These are phyloP conservation scores for Drosophila borborema DNA, from an alignment of 2,888 invertebrate species.

Conservation along the genomic window DNA sequence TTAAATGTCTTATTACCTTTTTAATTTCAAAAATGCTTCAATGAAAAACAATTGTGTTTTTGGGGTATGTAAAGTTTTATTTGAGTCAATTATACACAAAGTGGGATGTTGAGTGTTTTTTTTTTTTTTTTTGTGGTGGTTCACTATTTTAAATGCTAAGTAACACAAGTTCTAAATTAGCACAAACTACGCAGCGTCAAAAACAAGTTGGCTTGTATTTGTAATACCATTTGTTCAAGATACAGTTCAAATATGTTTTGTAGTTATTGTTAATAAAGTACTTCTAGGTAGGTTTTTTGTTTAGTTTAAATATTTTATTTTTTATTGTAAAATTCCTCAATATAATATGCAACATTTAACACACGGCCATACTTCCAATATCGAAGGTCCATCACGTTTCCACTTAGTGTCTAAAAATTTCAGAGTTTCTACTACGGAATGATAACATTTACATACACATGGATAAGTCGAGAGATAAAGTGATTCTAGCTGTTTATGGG, in stretches of 20 bases:
- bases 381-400: slow-evolving; percentile 72
- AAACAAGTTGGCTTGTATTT: slow-evolving; percentile 55
- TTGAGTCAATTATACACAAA: slow-evolving; percentile 68
- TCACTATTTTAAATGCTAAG: slow-evolving; percentile 73
- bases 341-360: slow-evolving; percentile 70
- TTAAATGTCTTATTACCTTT: too few species aligned
- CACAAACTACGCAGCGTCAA: slow-evolving; percentile 61
- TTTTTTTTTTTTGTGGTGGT: slow-evolving; percentile 51
- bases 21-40: background rate
- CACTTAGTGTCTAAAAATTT: slow-evolving; percentile 41
- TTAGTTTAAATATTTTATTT: slow-evolving; percentile 38
- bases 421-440: slow-evolving; percentile 62
- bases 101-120: slow-evolving; percentile 36
- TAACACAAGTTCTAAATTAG: slow-evolving; percentile 65
- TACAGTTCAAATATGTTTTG: slow-evolving; percentile 56
- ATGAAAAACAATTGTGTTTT: background rate
- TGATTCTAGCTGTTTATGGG: slow-evolving; percentile 35
- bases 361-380: slow-evolving; percentile 57
- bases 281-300: slow-evolving; percentile 51
- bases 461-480: slow-evolving; percentile 46
- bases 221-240: slow-evolving; percentile 53
- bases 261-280: slow-evolving; percentile 63
- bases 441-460: slow-evolving; percentile 67
- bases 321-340: slow-evolving; percentile 64
- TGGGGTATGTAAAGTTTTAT: slow-evolving; percentile 56